Evolutionary conservation across 2,797 vertebrate species (phyloP), one percentile per base, ranked within the genome.

Genomic region (Podarcis lilfordi): DNA sequence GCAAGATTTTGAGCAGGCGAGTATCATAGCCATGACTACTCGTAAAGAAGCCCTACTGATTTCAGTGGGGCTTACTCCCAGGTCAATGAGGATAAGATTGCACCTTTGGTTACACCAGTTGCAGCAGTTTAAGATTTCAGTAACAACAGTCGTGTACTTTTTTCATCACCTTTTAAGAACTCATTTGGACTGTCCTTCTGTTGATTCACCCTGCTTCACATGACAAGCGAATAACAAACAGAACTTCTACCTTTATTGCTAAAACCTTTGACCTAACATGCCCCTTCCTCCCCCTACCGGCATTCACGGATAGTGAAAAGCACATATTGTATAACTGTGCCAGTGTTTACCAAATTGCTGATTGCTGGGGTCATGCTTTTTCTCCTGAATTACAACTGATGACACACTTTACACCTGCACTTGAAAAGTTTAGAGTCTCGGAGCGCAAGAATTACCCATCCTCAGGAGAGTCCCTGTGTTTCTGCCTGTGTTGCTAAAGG

Each of bases 151-250:
- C 50, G 15, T 35, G n/a, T 74, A 5, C 11, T 43, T 40, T 59
- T 50, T 13, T 35, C 32, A 89, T 0, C 90, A 72, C 61, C 84
- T 1, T 37, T n/a, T 82, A 76, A 43, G 29, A 21, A 2, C 1
- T 3, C 15, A 27, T 76, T 78, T 29, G 8, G 43, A 78, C 88
- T 86, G 5, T 1, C 0, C 40, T 87, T 27, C 3, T 21, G 86
- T 71, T 45, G 71, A 6, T 0, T 0, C 0, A 81, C 5, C 8
- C 82, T 87, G 79, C 0, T 43, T 35, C 27, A 35, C 3, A 9
- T 2, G 2, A 40, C 27, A 75, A 35, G 35, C 29, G 35, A 32
- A 64, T 11, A 27, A 50, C 32, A 35, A 35, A 35, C 32, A 74
- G 8, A 71, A 71, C 15, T 37, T 21, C 50, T 35, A 74, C 13